These are phyloP conservation scores for Bucorvus abyssinicus DNA, from an alignment of 2,797 vertebrate species.

Conservation along the genomic window DNA sequence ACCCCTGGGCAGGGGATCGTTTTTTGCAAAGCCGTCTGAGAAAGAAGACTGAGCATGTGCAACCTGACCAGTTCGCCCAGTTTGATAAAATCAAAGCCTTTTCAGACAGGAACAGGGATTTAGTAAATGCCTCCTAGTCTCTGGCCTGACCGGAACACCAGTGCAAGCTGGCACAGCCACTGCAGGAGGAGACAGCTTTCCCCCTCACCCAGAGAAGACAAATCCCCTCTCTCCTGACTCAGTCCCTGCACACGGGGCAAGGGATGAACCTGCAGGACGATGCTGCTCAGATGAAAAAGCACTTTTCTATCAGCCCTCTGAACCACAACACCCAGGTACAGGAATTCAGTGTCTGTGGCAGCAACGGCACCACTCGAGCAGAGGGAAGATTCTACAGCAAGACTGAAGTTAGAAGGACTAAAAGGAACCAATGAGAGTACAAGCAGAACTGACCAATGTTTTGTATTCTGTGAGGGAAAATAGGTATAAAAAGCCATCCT, in stretches of 20 bases:
- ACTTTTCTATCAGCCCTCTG: background rate
- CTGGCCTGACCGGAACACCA: background rate
- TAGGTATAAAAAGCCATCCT: background rate
- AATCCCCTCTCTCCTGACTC: background rate
- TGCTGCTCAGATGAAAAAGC: background rate
- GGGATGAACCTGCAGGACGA: background rate
- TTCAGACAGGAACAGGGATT: background rate
- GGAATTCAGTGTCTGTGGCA: background rate
- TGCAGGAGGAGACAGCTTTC: background rate
- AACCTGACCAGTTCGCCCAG: background rate
- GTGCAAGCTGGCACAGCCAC: background rate
- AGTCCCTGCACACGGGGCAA: background rate
- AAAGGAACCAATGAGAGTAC: background rate
- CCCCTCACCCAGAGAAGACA: fast-evolving
- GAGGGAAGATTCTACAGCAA: background rate
- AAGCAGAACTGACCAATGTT: background rate
- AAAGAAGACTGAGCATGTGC: background rate
- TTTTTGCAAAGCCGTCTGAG: background rate
- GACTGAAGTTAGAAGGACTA: background rate
- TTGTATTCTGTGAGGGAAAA: background rate
- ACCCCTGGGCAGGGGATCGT: too few relatives aligned
- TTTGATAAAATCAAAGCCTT: background rate
- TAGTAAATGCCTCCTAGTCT: background rate
- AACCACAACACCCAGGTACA: background rate
- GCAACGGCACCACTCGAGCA: background rate